Base-by-base conservation (phyloP, 2,888 invertebrate species). In the Folsomia manolachei region DNA sequence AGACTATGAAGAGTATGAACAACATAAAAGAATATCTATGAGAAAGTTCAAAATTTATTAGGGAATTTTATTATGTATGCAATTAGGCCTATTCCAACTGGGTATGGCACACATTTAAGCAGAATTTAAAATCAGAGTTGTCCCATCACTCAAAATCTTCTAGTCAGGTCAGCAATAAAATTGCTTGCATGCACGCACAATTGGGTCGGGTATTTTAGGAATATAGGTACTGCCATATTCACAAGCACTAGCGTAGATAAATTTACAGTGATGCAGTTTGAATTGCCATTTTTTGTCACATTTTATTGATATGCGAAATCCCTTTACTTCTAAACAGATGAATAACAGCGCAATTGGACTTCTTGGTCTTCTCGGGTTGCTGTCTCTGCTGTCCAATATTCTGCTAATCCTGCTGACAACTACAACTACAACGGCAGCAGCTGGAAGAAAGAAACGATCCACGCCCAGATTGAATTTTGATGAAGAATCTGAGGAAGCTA, bases 331-430 rank as follows among this genome's bases (percentile, higher is more conserved):
- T n/a, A 72, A 71, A 52, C 73, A 75, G 60, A 75, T 76, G 1
- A 75, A 78, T 52, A 78, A 73, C 18, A 75, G 76, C 63, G 78
- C 75, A 1, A 72, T 78, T 27, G 78, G 76, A 25, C 52, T 78
- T 0, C 53, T 78, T n/a, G 78, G 78, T 2, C 74, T 78, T 2
- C 19, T 78, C 0, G 78, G 78, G 0, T 52, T 78, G 1, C 53
- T 78, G 2, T 72, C 69, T 23, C 65, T 77, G 24, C 63, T 77
- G n/a, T 74, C 74, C 1, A 75, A 75, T 53, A 71, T 75, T 1
- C 62, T 77, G 1, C 51, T 75, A 7, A 63, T 69, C 4, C 74
- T 75, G 7, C 72, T 72, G 11, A 75, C 77, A 4, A 77, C 75
- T 0, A 75, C 77, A 23, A 75, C 77, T 4, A 71, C 75, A 11